Evolutionary conservation across 2,797 vertebrate species (phyloP), one percentile per base, ranked within the genome.

Genomic region (Pelobates cultripes): DNA sequence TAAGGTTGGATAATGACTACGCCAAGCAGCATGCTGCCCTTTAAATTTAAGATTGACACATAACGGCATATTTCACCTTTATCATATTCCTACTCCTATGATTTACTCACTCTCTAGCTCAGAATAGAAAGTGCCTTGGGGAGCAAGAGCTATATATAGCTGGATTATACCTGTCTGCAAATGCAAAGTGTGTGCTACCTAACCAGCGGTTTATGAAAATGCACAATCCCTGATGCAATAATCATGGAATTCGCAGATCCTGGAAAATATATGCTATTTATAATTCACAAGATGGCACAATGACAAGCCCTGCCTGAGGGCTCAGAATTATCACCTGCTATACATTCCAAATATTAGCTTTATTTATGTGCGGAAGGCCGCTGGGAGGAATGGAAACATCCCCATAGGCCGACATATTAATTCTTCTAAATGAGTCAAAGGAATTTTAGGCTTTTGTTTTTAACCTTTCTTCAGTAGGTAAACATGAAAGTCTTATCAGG

Each of bases 91-190:
- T 80, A 14, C 42, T 67, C 14, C 66, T 70, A 60, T 66, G 68
- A 71, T 84, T 71, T 76, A 60, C 68, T 72, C 70, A 42, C 73
- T 76, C 12, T 70, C 77, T 45, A 60, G 61, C 72, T 84, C 61
- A 84, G 73, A 84, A 84, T 76, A 79, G 68, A 72, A 84, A 67
- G n/a, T 14, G 77, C 82, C 77, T 72, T 72, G 43, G 82, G 77
- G 82, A 84, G 43, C 6, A 75, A 3, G 45, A 51, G 6, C 77
- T 84, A 84, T 79, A 84, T 84, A 71, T 84, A 84, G 77, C 60
- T 70, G 57, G 77, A 64, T 74, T 79, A 75, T 84, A 79, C 55
- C 75, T 43, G 75, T 77, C 43, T 55, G 42, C 66, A 43, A 70
- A 73, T 43, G 41, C 67, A 67, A 10, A 15, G 9, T 53, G 45